Base-by-base conservation (phyloP, 2,888 invertebrate genomes). In the Galeopsomyia nigrocyanea region DNA sequence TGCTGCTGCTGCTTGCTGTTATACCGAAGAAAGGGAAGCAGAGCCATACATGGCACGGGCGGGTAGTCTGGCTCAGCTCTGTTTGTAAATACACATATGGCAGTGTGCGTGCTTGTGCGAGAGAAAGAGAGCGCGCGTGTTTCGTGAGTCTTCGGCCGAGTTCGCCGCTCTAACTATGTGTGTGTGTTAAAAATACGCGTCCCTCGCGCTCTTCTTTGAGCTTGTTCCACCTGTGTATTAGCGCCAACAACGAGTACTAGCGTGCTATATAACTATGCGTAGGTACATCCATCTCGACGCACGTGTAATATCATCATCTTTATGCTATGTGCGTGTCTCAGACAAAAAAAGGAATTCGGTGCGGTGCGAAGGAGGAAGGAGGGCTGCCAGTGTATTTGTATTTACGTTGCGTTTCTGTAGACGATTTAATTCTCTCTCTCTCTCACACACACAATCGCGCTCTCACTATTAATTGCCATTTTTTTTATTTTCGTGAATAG, bases 71-170 rank as follows among this genome's bases (percentile, higher is more conserved):
- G 39, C 39, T 39, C 39, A 53, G 58, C 49, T 77, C 80, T 85
- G 83, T 85, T 84, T 84, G 83, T 85, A 85, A 85, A 84, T 85
- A 39, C 39, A 39, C 39, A 39, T 39, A 84, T 76, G 71, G 76
- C 71, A 31, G 21, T 53, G 55, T 26, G 60, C 19, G 39, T 55
- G 19, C 14, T 19, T 19, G 51, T 39, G 17, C 14, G 57, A 7
- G 22, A 21, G 17, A 64, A 74, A 68, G 67, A 70, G 63, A 14
- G 46, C 22, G 57, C 61, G 64, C 69, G 57, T 22, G 63, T 22
- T 80, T 82, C 82, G 83, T 75, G 76, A 68, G 73, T 61, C 78
- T 81, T 83, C 82, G 83, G 80, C 69, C 60, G 78, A 65, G 77
- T 75, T 82, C 83, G 82, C 75, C 55, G 63, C 65, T 17, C 50